These are phyloP conservation scores for Drosophila sp. DNA, from an alignment of 1,140 invertebrate genomes.

Conservation along the genomic window DNA sequence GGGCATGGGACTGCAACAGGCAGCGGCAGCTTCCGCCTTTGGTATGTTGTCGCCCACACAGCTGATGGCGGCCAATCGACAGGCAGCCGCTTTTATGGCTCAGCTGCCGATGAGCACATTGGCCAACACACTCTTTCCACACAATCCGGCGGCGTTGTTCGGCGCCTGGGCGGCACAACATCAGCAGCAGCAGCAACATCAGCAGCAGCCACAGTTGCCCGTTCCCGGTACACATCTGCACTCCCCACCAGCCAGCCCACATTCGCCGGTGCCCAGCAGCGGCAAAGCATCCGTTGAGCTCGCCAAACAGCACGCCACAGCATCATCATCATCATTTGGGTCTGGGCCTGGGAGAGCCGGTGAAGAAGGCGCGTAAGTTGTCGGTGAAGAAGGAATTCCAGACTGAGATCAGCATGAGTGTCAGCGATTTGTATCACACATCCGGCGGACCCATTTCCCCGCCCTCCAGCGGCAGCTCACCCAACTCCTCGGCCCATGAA, in stretches of 20 bases:
- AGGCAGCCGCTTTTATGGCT: constrained; percentile 85
- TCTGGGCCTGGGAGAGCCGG: constrained; percentile 71
- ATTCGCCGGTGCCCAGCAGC: constrained; percentile 65
- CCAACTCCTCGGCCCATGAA: constrained; percentile 84
- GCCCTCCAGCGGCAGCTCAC: constrained; percentile 85
- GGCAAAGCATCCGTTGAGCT: constrained; percentile 70
- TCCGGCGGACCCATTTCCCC: constrained; percentile 85
- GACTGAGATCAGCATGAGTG: constrained; percentile 69
- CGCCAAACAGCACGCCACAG: constrained; percentile 74
- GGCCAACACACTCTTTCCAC: constrained; percentile 84
- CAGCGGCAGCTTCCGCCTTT: constrained; percentile 84
- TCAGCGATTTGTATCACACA: constrained; percentile 79
- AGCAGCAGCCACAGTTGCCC: constrained; percentile 66
- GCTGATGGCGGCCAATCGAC: constrained; percentile 86
- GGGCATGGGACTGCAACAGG: constrained; percentile 78
- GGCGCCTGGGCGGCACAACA: constrained; percentile 84
- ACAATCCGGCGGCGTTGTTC: constrained; percentile 86
- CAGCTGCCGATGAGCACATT: constrained; percentile 80
- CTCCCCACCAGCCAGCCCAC: constrained; percentile 77
- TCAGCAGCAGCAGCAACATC: constrained; percentile 74
- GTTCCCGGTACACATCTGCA: constrained; percentile 75
- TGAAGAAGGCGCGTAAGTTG: constrained; percentile 80
- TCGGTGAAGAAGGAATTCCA: constrained; percentile 84
- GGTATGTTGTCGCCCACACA: constrained; percentile 86
- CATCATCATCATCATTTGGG: constrained; percentile 35